Evolutionary conservation across 2,888 invertebrate genomes (phyloP), one percentile per base, ranked within the genome.

Genomic region (Drosophila incognita): DNA sequence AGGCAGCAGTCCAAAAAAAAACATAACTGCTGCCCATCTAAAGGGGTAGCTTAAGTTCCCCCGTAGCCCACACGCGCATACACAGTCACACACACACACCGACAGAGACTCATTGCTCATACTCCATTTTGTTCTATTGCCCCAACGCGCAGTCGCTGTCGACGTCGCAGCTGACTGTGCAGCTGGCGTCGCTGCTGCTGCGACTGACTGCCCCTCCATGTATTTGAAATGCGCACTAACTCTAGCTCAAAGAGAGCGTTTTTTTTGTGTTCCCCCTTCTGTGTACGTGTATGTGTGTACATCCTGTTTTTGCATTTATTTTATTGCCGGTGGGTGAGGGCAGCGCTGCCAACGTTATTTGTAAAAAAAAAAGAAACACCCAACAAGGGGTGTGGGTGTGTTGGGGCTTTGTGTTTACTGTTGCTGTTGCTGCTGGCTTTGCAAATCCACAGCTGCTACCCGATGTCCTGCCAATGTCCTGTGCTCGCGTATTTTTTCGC

Each of bases 151-250:
- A 66, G 75, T 54, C 83, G 68, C 54, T 31, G 70, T 24, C 52
- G 66, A 48, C 73, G 64, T 64, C 77, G 73, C 76, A 21, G 73
- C 38, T 53, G 36, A 18, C 80, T 65, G 54, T 69, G 70, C 83
- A 48, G 63, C 48, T 42, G 52, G 21, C 21, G 38, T 54, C 62
- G 48, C 58, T 49, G 72, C 42, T 42, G 46, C 62, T 63, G 62
- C 31, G 49, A 48, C 40, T 57, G 53, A 31, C 48, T 76, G 89
- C 85, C 81, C 85, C 89, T 83, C 85, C 87, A 83, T 85, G 73
- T 74, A 85, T 91, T 91, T 90, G 90, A 90, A 91, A 88, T 91
- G 92, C 91, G 92, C 91, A 91, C 91, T 90, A 90, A 83, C 90
- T 86, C 85, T 86, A 86, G 82, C 82, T 81, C 83, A 85, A 76